Percentiles rank a stretch among this genome's conserved stretches.
Conservation (phyloP, 1,140 invertebrate species). For the Drosophila navojoa region DNA sequence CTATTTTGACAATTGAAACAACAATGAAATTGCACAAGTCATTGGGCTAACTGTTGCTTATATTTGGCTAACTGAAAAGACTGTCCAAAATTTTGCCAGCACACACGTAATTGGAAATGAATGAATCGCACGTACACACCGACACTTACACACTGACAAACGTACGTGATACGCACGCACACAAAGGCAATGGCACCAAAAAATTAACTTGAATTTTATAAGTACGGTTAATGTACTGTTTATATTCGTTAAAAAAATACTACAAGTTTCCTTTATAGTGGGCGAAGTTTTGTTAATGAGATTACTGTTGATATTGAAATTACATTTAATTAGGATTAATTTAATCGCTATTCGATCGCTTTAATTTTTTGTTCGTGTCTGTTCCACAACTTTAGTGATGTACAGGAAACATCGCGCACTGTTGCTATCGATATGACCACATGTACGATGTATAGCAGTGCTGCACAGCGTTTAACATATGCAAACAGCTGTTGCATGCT, state of each 20-base stretch:
- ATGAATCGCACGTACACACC: conserved; percentile 62
- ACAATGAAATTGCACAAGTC: conserved; percentile 57
- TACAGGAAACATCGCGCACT: conserved; percentile 22
- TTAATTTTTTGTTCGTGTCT: conserved; percentile 49
- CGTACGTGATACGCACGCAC: conserved; percentile 41
- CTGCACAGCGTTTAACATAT: background rate
- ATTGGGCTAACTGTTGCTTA: conserved; percentile 47
- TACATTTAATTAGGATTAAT: conserved; percentile 30
- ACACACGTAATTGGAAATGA: conserved; percentile 74
- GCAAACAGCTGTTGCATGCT: conserved; percentile 20
- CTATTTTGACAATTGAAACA: conserved; percentile 59
- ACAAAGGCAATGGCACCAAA: conserved; percentile 41
- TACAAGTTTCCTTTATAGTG: conserved; percentile 19
- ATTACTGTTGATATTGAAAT: conserved; percentile 4
- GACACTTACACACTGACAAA: conserved; percentile 50
- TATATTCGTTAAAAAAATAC: conserved; percentile 9
- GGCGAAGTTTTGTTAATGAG: background rate
- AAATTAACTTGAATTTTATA: conserved; percentile 37
- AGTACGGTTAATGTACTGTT: no score
- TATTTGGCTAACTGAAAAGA: conserved; percentile 49
- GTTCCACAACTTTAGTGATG: conserved; percentile 26
- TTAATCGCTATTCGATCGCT: conserved; percentile 46
- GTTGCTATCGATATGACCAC: conserved; percentile 9
- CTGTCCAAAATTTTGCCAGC: conserved; percentile 43
- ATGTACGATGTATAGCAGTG: conserved; percentile 12